phyloP scores from a whole-genome alignment of 2,888 invertebrate species.

The Stegana nigrithorax region DNA sequence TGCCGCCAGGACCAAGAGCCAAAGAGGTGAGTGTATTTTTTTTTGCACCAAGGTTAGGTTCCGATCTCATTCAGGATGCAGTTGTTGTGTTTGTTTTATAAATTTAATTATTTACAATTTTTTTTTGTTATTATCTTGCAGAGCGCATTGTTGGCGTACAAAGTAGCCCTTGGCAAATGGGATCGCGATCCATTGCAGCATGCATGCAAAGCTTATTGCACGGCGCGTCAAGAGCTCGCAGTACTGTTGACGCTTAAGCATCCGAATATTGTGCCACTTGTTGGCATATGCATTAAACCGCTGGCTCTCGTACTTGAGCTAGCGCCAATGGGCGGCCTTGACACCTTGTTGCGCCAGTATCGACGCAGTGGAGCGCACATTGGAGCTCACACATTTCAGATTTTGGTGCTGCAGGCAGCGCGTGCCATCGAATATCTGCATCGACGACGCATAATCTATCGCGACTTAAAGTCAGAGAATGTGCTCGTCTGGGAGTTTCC shows the following conservation, averaged over 20 bases:
- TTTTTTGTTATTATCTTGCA: conserved; percentile 24
- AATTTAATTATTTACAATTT: not conserved
- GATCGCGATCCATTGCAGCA: conserved; percentile 91
- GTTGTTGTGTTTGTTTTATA: too few relatives aligned
- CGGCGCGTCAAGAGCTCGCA: conserved; percentile 92
- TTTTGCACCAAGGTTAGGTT: too few relatives aligned
- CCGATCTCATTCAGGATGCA: too few relatives aligned
- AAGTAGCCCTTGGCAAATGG: conserved; percentile 88
- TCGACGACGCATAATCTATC: conserved; percentile 90
- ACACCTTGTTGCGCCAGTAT: conserved; percentile 85
- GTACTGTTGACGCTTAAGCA: conserved; percentile 88
- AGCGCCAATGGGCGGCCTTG: conserved; percentile 91
- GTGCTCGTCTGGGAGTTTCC: conserved; percentile 98
- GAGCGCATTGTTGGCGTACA: conserved; percentile 68
- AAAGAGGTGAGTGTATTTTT: conserved; percentile 56
- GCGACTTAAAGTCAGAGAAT: conserved; percentile 87
- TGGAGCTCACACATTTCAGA: conserved; percentile 83
- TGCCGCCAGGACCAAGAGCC: conserved; percentile 77
- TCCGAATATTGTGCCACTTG: conserved; percentile 90
- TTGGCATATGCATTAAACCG: conserved; percentile 91
- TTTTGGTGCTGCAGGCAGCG: conserved; percentile 89
- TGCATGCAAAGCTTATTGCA: conserved; percentile 96
- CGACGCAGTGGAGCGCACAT: conserved; percentile 85
- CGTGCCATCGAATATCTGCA: conserved; percentile 96
- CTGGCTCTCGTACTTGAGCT: conserved; percentile 88